A percentile compares a stretch with the other conserved stretches of the same genome.
Evolutionary conservation across 1,140 invertebrate species (phyloP).

Genomic region (Psix sp.): DNA sequence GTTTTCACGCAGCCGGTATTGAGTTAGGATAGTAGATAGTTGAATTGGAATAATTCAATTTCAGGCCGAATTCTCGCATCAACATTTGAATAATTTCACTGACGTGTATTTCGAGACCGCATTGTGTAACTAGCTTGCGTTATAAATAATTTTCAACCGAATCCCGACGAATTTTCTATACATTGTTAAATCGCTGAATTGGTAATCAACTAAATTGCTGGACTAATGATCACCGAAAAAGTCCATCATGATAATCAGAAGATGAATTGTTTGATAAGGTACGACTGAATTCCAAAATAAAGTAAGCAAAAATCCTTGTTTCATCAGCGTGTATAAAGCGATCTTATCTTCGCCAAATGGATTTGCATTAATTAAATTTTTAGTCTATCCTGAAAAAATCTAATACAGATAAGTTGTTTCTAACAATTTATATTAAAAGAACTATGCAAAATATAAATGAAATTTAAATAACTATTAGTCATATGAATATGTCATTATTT

Average conservation of each 20-base stretch:
- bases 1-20: too few species aligned
- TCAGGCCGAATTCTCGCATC: slow-evolving; percentile 1
- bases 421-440: too few species aligned
- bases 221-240: slow-evolving; percentile 1
- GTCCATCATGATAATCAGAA: slow-evolving; percentile 1
- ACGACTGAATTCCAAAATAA: background rate
- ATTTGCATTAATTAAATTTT: too few species aligned
- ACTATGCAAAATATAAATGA: too few species aligned
- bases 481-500: too few species aligned
- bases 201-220: background rate
- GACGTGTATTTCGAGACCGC: background rate
- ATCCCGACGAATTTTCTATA: background rate
- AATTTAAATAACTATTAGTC: too few species aligned
- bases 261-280: background rate
- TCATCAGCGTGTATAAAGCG: background rate
- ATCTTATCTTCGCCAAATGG: too few species aligned
- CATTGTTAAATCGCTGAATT: slow-evolving; percentile 3
- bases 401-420: too few species aligned
- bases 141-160: slow-evolving; percentile 9
- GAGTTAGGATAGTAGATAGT: too few species aligned
- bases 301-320: background rate
- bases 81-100: slow-evolving; percentile 1
- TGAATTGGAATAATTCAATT: too few species aligned
- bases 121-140: background rate
- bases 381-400: too few species aligned